Base-by-base conservation (phyloP, 2,888 invertebrate species). In the Axea sp. region DNA sequence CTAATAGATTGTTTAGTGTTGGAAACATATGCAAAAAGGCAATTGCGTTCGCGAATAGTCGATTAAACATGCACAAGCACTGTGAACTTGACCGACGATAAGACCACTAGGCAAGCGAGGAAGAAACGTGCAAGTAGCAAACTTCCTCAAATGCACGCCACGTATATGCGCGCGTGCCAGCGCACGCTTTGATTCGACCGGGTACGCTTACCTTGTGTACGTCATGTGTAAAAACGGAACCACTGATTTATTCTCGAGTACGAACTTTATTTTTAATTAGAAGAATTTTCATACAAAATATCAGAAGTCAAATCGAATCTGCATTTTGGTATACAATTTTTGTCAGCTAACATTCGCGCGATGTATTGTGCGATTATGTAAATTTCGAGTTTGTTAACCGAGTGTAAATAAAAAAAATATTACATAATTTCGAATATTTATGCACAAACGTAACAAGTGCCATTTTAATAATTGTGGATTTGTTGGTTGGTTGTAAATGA, bases 81-180 rank as follows among this genome's bases (percentile, higher is more conserved):
- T 51, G 64, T 73, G 73, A 73, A 73, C 73, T 73, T 73, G 73
- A 73, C 73, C 73, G 73, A 55, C 49, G 73, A 47, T 73, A 68
- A 62, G 33, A 65, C 65, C 37, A 12, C 57, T 60, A 53, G 45
- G 26, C 43, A 37, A 72, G 28, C 49, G 31, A 55, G 49, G 67
- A 39, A 73, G 67, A 60, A 62, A 62, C 67, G 45, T 43, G 47
- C 60, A 62, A 55, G 67, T 67, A 62, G 37, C 59, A 65, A 62
- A 55, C 67, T 67, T 62, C 60, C 60, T 73, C 31, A 39, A 67
- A 73, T 55, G 41, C 60, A 53, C 49, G 55, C 60, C 67, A 73
- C 53, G 73, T 60, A 67, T 22, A 30, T n/a, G 53, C 47, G 55
- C 73, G 73, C 72, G 59, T 73, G 72, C 72, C 72, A 60, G 49